These are phyloP conservation scores for Drosophila acutilabella DNA, from an alignment of 2,888 invertebrate species.

Conservation along the genomic window DNA sequence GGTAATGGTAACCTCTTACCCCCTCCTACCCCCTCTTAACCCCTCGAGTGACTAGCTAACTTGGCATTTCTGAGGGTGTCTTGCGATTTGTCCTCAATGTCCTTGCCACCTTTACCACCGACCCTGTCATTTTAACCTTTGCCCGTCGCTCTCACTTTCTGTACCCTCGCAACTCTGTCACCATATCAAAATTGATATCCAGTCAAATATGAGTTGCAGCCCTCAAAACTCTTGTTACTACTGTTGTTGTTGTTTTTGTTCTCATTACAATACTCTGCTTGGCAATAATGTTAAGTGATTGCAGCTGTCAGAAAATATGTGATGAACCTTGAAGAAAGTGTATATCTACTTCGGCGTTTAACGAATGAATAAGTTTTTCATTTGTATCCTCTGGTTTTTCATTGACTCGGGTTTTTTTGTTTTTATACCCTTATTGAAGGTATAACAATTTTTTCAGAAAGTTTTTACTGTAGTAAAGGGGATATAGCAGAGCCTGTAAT, in stretches of 20 bases:
- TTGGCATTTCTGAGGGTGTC: conserved; percentile 68
- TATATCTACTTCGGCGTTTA: conserved; percentile 10
- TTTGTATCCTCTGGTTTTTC: conserved; percentile 48
- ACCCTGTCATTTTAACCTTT: not conserved
- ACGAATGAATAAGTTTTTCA: not conserved
- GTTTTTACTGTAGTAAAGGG: too few relatives aligned
- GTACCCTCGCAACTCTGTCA: conserved; percentile 1
- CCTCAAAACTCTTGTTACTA: not conserved
- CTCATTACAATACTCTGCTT: not conserved
- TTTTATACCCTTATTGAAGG: too few relatives aligned
- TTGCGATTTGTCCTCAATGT: conserved; percentile 69
- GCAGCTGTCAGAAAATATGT: not conserved
- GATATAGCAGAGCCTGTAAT: too few relatives aligned
- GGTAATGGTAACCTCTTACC: conserved; percentile 64
- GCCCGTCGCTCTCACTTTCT: conserved; percentile 1
- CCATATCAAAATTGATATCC: not conserved
- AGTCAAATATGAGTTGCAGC: not conserved
- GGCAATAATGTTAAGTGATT: not conserved
- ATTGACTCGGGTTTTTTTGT: conserved; percentile 58
- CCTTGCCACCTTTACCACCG: conserved; percentile 34
- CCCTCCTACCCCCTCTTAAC: conserved; percentile 8
- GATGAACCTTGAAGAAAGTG: conserved; percentile 14
- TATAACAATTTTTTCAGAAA: too few relatives aligned
- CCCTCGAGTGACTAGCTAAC: conserved; percentile 60
- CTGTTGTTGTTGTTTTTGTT: not conserved